Evolutionary conservation across 2,113 vertebrate species (phyloP).

Genomic region (Muntiacus muntjak): DNA sequence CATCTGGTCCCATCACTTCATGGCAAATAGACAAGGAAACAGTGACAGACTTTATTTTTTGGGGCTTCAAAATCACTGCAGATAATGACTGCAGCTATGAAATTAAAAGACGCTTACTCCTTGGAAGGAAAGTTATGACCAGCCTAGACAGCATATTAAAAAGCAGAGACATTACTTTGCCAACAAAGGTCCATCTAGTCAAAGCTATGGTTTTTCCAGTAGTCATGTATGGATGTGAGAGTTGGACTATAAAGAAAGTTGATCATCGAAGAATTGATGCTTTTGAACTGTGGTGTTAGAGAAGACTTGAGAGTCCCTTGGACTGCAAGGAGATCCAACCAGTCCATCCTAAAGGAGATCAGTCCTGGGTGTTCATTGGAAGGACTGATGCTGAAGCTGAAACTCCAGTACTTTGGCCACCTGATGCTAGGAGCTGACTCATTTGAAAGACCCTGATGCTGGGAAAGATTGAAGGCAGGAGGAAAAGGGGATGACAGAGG

Average conservation of each 20-base stretch:
- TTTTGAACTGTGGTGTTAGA: not conserved
- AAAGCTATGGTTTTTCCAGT: not conserved
- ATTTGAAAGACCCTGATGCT: not conserved
- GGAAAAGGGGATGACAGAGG: not conserved
- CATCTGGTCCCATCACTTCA: not conserved
- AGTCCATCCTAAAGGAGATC: not conserved
- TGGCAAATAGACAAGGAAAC: not conserved
- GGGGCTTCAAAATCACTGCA: not conserved
- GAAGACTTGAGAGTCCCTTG: not conserved
- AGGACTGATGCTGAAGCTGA: not conserved
- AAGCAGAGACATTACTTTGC: not conserved
- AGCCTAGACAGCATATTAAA: not conserved
- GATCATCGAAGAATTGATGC: not conserved
- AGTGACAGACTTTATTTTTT: not conserved
- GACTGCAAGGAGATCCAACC: not conserved
- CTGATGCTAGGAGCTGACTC: not conserved
- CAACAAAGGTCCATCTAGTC: not conserved
- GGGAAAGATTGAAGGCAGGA: not conserved
- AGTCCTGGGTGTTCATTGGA: not conserved
- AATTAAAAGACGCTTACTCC: not conserved
- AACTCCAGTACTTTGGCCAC: not conserved
- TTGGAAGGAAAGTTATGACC: not conserved
- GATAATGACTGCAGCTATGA: not conserved
- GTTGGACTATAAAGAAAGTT: not conserved
- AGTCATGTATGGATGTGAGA: not conserved